Percentiles rank a stretch among this genome's conserved stretches.
phyloP scores from a whole-genome alignment of 2,888 invertebrate species.

The Notocelia uddmanniana region DNA sequence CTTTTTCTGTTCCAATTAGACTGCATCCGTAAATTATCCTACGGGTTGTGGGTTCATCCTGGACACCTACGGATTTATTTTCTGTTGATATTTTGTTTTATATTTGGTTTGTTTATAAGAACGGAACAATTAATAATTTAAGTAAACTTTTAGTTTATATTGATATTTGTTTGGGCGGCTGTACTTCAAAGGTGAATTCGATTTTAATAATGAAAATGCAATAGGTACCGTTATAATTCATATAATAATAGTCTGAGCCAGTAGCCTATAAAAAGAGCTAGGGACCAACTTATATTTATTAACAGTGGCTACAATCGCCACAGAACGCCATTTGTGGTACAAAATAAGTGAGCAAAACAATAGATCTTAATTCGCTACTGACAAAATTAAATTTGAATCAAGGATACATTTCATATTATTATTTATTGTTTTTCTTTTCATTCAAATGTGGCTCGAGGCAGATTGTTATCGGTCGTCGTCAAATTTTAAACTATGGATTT shows the following conservation, averaged over 20 bases:
- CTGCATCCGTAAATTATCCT: too few relatives aligned
- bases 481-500: not conserved
- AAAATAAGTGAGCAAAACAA: not conserved
- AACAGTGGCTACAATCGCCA: not conserved
- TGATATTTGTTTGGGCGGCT: too few relatives aligned
- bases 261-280: slow-evolving; percentile 10
- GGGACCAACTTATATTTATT: not conserved
- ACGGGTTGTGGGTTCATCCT: too few relatives aligned
- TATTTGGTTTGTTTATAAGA: too few relatives aligned
- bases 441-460: slow-evolving; percentile 17
- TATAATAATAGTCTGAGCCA: slow-evolving; percentile 14
- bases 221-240: slow-evolving; percentile 17
- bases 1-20: too few relatives aligned
- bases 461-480: slow-evolving; percentile 7
- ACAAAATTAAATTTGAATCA: slow-evolving; percentile 15
- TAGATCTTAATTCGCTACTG: not conserved
- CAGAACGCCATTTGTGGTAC: not conserved
- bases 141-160: too few relatives aligned
- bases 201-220: slow-evolving; percentile 10
- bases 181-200: not conserved
- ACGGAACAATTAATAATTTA: too few relatives aligned
- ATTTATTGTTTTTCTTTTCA: slow-evolving; percentile 4
- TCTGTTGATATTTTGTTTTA: too few relatives aligned
- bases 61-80: too few relatives aligned
- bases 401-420: slow-evolving; percentile 1